These are phyloP conservation scores for Bagarius yarrelli DNA, from an alignment of 2,113 vertebrate genomes.

Conservation along the genomic window DNA sequence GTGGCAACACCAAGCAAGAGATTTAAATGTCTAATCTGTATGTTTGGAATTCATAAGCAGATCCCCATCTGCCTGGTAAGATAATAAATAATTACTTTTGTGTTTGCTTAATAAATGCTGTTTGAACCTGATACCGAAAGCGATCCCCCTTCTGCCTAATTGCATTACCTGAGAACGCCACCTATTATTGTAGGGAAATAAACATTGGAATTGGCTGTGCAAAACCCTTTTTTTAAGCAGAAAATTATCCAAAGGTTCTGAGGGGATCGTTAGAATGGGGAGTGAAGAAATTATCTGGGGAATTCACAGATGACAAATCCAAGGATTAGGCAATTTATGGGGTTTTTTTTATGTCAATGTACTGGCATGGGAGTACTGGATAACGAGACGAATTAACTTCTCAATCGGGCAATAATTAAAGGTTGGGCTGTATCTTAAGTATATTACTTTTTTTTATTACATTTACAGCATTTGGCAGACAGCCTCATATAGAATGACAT, in stretches of 20 bases:
- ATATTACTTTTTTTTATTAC: too few relatives aligned
- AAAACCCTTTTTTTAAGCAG: conserved; percentile 36
- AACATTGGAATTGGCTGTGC: conserved; percentile 49
- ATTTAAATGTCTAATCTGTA: conserved; percentile 42
- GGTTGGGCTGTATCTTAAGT: neutral
- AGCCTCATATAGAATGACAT: too few relatives aligned
- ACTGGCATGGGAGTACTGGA: conserved; percentile 11
- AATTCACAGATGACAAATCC: conserved; percentile 23
- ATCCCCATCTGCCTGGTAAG: conserved; percentile 34
- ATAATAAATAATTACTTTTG: conserved; percentile 42
- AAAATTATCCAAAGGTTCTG: conserved; percentile 42
- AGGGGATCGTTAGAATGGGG: neutral
- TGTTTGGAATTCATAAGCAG: conserved; percentile 37
- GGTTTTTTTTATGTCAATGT: conserved; percentile 16
- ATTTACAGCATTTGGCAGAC: too few relatives aligned
- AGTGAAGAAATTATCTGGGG: neutral
- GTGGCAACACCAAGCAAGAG: conserved; percentile 33
- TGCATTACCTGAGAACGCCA: conserved; percentile 29
- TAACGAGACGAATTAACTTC: conserved; percentile 18
- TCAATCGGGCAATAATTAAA: conserved; percentile 23
- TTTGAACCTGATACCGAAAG: conserved; percentile 40
- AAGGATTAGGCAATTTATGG: conserved; percentile 26
- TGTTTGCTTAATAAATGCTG: conserved; percentile 42
- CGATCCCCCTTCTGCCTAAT: neutral
- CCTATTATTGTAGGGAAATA: conserved; percentile 46